Conservation (phyloP, 2,888 invertebrate species). For the Stramonita haemastoma region DNA sequence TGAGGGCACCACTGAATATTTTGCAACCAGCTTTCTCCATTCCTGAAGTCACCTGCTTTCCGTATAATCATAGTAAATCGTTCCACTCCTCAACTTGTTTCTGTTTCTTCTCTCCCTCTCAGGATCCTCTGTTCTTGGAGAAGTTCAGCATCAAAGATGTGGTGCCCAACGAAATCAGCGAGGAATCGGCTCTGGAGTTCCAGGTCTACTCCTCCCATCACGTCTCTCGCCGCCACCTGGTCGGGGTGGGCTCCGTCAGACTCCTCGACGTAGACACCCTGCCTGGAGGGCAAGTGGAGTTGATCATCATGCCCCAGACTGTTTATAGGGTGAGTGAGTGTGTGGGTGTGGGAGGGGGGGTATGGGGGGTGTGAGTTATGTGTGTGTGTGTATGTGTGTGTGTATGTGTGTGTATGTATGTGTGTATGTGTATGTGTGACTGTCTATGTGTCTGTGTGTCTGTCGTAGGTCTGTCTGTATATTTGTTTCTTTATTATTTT, state of each 20-base stretch:
- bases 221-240: constrained; percentile 69
- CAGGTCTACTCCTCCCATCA: constrained; percentile 73
- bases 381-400: background rate
- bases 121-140: constrained; percentile 72
- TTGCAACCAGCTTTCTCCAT: too few relatives aligned
- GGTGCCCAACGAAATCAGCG: constrained; percentile 59
- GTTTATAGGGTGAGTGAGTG: constrained; percentile 66
- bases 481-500: background rate
- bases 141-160: constrained; percentile 70
- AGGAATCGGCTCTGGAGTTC: constrained; percentile 69
- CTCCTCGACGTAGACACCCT: constrained; percentile 64
- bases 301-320: constrained; percentile 69
- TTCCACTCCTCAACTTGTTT: background rate
- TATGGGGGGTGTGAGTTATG: background rate
- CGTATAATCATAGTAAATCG: background rate
- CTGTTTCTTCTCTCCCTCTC: background rate
- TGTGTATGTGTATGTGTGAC: constrained; percentile 53
- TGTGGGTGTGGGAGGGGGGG: background rate
- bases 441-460: constrained; percentile 24
- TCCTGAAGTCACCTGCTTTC: background rate
- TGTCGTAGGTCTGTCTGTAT: background rate
- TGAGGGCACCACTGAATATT: too few relatives aligned
- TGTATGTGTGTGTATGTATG: background rate
- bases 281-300: constrained; percentile 66
- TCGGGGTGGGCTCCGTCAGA: constrained; percentile 68